A percentile compares a stretch with the other conserved stretches of the same genome.
Evolutionary conservation across 2,888 invertebrate species (phyloP).

Genomic region (Euphydryas editha): DNA sequence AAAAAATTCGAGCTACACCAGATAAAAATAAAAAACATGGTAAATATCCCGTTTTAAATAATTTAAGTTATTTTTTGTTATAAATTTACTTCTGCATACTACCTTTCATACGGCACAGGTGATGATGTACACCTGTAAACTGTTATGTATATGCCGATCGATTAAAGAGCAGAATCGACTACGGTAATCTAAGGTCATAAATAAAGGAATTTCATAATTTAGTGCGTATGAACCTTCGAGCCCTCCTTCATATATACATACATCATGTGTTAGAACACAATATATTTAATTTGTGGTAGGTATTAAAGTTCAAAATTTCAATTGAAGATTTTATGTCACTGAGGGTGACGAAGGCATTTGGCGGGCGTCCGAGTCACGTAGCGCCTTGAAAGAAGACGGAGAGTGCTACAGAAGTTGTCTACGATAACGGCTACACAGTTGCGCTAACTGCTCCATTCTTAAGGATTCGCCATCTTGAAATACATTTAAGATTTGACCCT

Average conservation of each 20-base stretch:
- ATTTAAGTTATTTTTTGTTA: no score
- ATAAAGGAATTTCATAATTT: no score
- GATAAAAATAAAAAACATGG: no score
- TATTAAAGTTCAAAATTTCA: slow-evolving; percentile 26
- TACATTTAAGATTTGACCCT: slow-evolving; percentile 19
- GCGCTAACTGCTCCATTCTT: slow-evolving; percentile 31
- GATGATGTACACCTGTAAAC: no score
- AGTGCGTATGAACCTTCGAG: no score
- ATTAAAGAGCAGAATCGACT: no score
- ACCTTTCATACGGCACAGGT: no score
- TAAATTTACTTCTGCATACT: no score
- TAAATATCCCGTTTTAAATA: no score
- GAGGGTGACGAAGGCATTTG: slow-evolving; percentile 17
- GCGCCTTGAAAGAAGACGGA: slow-evolving; percentile 18
- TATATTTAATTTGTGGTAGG: slow-evolving; percentile 15
- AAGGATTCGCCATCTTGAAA: slow-evolving; percentile 16
- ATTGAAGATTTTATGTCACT: slow-evolving; percentile 28
- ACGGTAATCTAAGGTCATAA: no score
- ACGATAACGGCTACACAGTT: slow-evolving; percentile 28
- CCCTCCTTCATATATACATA: neutral
- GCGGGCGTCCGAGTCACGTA: slow-evolving; percentile 34
- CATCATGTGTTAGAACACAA: neutral
- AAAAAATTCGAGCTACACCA: no score
- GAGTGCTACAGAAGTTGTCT: slow-evolving; percentile 29
- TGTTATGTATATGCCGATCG: no score